Base-by-base conservation (phyloP, 2,113 vertebrate species). In the Hemichromis elongatus region DNA sequence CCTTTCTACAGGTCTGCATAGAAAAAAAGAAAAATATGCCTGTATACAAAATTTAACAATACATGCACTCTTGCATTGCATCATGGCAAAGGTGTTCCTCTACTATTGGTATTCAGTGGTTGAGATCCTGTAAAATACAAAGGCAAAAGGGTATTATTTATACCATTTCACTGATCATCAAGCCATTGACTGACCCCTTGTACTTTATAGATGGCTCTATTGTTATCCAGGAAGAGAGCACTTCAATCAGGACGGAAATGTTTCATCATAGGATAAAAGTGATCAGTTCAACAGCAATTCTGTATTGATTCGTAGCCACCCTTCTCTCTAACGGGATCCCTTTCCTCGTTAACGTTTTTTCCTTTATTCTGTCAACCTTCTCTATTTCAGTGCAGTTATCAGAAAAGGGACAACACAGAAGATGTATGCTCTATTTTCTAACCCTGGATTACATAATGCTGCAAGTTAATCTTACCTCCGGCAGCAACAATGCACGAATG, bases 381-480 rank as follows among this genome's bases (percentile, higher is more conserved):
- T 50, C 18, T 75, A 55, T 80, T 42, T 82, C 53, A 40, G 37
- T n/a, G 50, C 56, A 50, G 68, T 79, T 83, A 75, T 86, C 79
- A 77, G 68, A 85, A 88, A 80, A 78, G 82, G 77, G 79, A 86
- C 82, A 86, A 70, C 85, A 66, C 6, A 14, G 35, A 28, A 80
- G 83, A 86, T 73, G 59, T 26, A 10, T 59, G 57, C 82, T 79
- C 88, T 70, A 85, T 91, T 70, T 88, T 90, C 55, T 83, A 93
- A 92, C 88, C 89, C 84, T 93, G 86, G 79, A 87, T 94, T 91
- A 90, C 83, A 83, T 86, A 90, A 91, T 52, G 11, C 19, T 54
- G 47, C 55, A 84, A 86, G 75, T 89, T 91, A 93, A 93, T 91
- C 84, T 90, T 68, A 91, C 91, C 90, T 92, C 90, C 13, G 89